A percentile compares a stretch with the other conserved stretches of the same genome.
These are phyloP conservation scores for Apeltes quadracus DNA, from an alignment of 2,113 vertebrate genomes.

Conservation along the genomic window DNA sequence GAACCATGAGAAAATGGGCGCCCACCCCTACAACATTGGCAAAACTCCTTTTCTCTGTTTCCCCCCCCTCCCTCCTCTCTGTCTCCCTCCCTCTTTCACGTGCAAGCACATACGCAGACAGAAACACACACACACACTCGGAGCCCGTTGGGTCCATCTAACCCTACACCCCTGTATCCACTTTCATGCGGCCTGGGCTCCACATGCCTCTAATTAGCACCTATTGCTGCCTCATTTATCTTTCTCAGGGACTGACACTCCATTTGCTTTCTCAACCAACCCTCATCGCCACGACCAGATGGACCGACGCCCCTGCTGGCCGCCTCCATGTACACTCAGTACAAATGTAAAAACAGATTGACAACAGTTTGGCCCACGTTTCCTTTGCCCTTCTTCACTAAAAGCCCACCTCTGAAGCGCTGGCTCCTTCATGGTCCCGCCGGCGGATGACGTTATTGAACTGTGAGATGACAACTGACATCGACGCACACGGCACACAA, in stretches of 20 bases:
- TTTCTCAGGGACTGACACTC: slow-evolving; percentile 70
- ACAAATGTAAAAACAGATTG: slow-evolving; percentile 45
- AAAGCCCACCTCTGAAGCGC: slow-evolving; percentile 24
- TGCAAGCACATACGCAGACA: slow-evolving; percentile 15
- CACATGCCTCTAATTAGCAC: slow-evolving; percentile 82
- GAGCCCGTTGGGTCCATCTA: slow-evolving; percentile 53
- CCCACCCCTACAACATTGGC: slow-evolving; percentile 10
- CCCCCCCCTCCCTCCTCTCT: neutral
- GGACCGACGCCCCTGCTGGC: slow-evolving; percentile 45
- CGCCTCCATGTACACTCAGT: slow-evolving; percentile 30
- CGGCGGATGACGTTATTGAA: slow-evolving; percentile 58
- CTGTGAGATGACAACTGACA: slow-evolving; percentile 32
- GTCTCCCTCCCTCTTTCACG: slow-evolving; percentile 5
- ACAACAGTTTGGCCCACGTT: slow-evolving; percentile 36
- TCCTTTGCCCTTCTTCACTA: slow-evolving; percentile 23
- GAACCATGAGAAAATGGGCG: slow-evolving; percentile 46
- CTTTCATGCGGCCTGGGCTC: slow-evolving; percentile 68
- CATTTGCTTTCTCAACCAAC: slow-evolving; percentile 72
- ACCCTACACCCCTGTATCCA: slow-evolving; percentile 58
- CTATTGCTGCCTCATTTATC: slow-evolving; percentile 78
- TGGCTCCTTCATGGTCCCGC: slow-evolving; percentile 41
- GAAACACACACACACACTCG: slow-evolving; percentile 25
- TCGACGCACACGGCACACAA: slow-evolving; percentile 29
- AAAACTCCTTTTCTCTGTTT: neutral
- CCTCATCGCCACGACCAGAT: slow-evolving; percentile 45